Percentiles rank a stretch among this genome's conserved stretches.
These are phyloP conservation scores for Meloidogyne exigua DNA, from an alignment of 1,140 invertebrate genomes.

Conservation along the genomic window DNA sequence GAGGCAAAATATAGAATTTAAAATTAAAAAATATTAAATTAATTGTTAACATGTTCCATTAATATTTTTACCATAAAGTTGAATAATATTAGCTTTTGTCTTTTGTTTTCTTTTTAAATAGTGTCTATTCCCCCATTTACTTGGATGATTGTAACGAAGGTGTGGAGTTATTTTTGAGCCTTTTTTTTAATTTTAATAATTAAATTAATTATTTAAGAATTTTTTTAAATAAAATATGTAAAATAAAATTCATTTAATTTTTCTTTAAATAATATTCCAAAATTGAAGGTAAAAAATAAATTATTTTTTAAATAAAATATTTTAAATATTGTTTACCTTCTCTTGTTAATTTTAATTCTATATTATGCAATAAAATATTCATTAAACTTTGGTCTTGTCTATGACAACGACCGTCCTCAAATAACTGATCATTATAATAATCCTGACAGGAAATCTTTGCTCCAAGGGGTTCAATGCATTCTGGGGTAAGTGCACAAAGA, in stretches of 20 bases:
- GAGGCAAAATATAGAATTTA: too few species aligned
- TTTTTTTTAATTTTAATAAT: background rate
- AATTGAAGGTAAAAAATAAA: too few species aligned
- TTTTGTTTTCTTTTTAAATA: background rate
- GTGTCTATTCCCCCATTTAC: background rate
- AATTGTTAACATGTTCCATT: background rate
- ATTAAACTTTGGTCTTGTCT: background rate
- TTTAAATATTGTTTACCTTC: background rate
- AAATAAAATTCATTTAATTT: background rate
- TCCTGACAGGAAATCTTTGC: background rate
- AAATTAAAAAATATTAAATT: too few species aligned
- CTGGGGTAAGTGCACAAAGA: constrained; percentile 1
- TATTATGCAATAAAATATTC: constrained; percentile 5
- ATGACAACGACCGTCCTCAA: background rate
- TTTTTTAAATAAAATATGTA: background rate
- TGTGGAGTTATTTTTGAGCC: background rate
- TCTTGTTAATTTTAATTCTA: background rate
- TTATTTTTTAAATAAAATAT: background rate
- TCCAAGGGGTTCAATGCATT: constrained; percentile 5
- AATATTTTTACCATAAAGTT: background rate
- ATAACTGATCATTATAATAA: background rate
- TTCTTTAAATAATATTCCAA: too few species aligned
- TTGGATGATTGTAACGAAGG: background rate
- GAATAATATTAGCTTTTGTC: background rate
- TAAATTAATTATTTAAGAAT: background rate